Evolutionary conservation across 2,888 invertebrate species (phyloP).

Genomic region (Lepidochrysops patricia): DNA sequence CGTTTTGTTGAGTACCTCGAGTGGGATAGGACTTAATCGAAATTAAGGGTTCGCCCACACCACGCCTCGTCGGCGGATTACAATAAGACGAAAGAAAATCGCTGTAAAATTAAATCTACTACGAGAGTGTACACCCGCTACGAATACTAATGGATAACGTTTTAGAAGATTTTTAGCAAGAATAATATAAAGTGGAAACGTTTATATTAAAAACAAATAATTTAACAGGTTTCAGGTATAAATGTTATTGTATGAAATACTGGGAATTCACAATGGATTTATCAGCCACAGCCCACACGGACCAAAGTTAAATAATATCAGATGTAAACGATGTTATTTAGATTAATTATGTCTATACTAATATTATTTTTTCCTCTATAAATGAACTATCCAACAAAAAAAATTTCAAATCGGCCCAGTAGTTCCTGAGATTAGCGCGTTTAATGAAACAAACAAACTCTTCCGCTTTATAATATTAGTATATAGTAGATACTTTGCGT

Average conservation of each 20-base stretch:
- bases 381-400: too few relatives aligned
- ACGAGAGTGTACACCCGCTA: neutral
- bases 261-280: too few relatives aligned
- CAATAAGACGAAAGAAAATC: neutral
- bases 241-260: too few relatives aligned
- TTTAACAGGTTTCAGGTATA: neutral
- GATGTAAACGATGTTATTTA: too few relatives aligned
- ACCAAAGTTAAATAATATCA: too few relatives aligned
- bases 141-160: neutral
- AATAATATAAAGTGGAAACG: neutral
- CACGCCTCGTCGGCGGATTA: neutral
- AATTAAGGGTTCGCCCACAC: neutral
- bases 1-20: neutral
- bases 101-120: neutral
- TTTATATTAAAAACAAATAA: neutral
- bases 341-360: too few relatives aligned
- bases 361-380: too few relatives aligned
- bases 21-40: neutral
- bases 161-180: neutral
- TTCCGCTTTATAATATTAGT: too few relatives aligned
- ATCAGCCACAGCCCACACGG: too few relatives aligned
- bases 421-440: too few relatives aligned
- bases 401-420: too few relatives aligned
- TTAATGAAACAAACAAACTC: too few relatives aligned
- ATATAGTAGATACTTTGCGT: neutral